These are phyloP conservation scores for Sinotaia quadrata DNA, from an alignment of 2,888 invertebrate species.

Conservation along the genomic window DNA sequence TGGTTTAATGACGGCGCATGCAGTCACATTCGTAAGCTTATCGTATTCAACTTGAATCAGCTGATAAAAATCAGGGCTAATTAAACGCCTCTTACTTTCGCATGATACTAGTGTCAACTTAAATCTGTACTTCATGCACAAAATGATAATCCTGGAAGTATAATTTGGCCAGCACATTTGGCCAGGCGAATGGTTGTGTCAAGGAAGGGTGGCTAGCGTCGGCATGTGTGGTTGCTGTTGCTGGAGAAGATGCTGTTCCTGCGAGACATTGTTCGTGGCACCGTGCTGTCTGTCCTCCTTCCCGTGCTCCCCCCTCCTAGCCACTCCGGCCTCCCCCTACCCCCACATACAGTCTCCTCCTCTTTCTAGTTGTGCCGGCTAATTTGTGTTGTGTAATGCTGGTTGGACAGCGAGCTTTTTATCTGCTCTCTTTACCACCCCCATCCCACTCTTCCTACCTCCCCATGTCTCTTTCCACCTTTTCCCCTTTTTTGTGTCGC, in stretches of 20 bases:
- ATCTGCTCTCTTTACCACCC: not conserved
- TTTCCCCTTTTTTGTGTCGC: not conserved
- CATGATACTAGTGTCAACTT: no score
- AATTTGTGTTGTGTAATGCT: conserved; percentile 32
- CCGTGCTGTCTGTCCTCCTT: not conserved
- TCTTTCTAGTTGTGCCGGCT: conserved; percentile 22
- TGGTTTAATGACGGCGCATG: no score
- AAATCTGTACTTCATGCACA: no score
- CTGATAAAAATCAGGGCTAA: no score
- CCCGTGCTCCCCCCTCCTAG: not conserved
- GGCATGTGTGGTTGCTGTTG: conserved; percentile 1
- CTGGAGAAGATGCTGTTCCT: not conserved
- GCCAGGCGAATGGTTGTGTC: no score
- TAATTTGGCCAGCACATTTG: no score
- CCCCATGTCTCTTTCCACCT: not conserved
- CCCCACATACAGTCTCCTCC: not conserved
- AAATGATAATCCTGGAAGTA: no score
- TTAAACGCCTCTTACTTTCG: no score
- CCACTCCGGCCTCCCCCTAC: not conserved
- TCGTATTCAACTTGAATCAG: no score
- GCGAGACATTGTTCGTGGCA: not conserved
- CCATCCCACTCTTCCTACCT: not conserved
- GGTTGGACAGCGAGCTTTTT: not conserved
- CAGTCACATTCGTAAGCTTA: no score
- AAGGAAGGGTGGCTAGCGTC: not conserved